Evolutionary conservation across 2,888 invertebrate genomes (phyloP).

Genomic region (Macrosiphum euphorbiae): DNA sequence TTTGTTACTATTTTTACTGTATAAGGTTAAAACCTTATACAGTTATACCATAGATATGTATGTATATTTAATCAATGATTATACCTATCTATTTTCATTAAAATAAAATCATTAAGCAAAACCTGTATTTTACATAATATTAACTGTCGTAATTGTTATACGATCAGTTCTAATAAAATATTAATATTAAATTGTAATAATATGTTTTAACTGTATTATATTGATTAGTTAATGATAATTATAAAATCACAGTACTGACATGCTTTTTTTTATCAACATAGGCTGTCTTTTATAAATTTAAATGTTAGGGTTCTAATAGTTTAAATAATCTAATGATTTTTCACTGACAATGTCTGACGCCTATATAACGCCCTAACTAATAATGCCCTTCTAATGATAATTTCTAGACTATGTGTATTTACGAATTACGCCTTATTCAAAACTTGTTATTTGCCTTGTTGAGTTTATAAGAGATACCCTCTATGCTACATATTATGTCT

Average conservation of each 20-base stretch:
- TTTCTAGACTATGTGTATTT: not conserved
- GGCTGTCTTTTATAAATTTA: not conserved
- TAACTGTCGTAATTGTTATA: not conserved
- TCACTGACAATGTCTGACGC: not conserved
- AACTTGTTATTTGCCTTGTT: not conserved
- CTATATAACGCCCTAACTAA: not conserved
- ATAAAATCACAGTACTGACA: not conserved
- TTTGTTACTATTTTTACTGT: not conserved
- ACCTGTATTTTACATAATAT: not conserved
- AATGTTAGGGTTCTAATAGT: not conserved
- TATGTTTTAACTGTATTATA: not conserved
- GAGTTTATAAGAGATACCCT: not conserved
- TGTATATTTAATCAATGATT: too few relatives aligned
- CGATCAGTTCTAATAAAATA: not conserved
- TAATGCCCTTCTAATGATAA: not conserved
- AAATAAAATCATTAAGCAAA: not conserved
- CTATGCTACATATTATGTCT: not conserved
- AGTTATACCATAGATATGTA: too few relatives aligned
- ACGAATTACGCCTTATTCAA: not conserved
- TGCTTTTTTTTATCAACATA: not conserved
- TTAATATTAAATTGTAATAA: not conserved
- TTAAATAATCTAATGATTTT: not conserved
- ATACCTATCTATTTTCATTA: not conserved
- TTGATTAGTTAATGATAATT: not conserved
- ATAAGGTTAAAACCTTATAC: too few relatives aligned